These are phyloP conservation scores for Lindbergichthys nudifrons DNA, from an alignment of 2,797 vertebrate genomes.

Conservation along the genomic window DNA sequence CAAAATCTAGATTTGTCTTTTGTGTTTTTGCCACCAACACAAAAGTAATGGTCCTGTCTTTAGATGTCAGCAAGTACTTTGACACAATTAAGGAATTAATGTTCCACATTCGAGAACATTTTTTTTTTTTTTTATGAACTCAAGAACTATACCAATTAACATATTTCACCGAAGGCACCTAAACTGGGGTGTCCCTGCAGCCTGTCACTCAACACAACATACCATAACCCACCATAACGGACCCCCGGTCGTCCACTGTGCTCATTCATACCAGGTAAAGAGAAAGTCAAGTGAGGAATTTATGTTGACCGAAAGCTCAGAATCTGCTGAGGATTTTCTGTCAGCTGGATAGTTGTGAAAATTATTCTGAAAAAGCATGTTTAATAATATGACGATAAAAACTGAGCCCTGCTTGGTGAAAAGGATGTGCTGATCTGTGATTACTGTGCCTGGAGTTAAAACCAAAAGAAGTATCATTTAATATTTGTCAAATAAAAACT, in stretches of 20 bases:
- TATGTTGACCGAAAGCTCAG: not conserved
- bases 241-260: constrained; percentile 29
- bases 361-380: constrained; percentile 2
- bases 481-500: constrained; percentile 5
- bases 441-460: constrained; percentile 15
- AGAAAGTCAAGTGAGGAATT: constrained; percentile 28
- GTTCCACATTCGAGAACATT: constrained; percentile 2
- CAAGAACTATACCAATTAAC: not conserved
- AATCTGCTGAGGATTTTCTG: not conserved
- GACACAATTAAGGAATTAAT: not conserved
- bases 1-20: constrained; percentile 35
- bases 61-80: constrained; percentile 23
- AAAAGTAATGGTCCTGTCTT: constrained; percentile 31
- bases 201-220: constrained; percentile 13
- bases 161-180: constrained; percentile 16
- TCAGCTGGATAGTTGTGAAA: constrained; percentile 13
- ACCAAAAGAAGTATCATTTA: constrained; percentile 10
- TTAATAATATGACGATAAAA: constrained; percentile 4
- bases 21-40: constrained; percentile 19
- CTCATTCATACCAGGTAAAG: constrained; percentile 48
- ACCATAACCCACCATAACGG: not conserved
- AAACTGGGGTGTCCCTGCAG: not conserved
- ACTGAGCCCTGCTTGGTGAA: constrained; percentile 41
- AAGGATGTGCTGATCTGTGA: not conserved
- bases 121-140: constrained; percentile 1